Conservation (phyloP, 2,113 vertebrate genomes). For the Phasianus colchicus region DNA sequence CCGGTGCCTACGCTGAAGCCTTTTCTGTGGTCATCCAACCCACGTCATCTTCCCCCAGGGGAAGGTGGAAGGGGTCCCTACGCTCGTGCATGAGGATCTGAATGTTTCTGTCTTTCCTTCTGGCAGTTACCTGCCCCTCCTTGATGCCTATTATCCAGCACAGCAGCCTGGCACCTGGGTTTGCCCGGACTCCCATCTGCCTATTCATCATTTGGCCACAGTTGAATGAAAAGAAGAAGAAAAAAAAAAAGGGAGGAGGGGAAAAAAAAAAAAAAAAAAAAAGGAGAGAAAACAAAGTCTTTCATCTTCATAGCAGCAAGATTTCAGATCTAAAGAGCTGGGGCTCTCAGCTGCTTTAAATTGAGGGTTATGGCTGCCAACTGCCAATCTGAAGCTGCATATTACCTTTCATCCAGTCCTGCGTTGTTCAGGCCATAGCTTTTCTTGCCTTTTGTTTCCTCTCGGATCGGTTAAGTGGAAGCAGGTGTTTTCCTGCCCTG, state of each 20-base stretch:
- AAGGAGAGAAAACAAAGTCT: neutral
- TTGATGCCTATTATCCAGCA: neutral
- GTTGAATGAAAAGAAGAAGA: neutral
- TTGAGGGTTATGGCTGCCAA: constrained; percentile 49
- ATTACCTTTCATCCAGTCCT: constrained; percentile 46
- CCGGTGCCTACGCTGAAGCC: neutral
- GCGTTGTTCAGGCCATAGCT: neutral
- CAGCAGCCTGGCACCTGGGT: neutral
- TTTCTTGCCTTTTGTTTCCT: constrained; percentile 35
- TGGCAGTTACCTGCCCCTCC: neutral
- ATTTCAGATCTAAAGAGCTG: neutral
- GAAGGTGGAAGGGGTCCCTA: neutral
- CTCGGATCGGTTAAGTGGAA: constrained; percentile 3
- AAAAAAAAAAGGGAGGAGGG: neutral
- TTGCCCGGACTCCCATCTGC: neutral
- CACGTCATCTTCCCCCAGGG: neutral
- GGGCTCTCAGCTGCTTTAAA: constrained; percentile 27
- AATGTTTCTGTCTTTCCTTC: neutral
- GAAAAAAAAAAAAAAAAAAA: neutral
- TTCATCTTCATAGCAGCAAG: neutral
- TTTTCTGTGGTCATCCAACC: neutral
- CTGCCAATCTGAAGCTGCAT: neutral
- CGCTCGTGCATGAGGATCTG: neutral
- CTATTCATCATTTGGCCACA: neutral
- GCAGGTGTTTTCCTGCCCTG: constrained; percentile 52